Evolutionary conservation across 2,113 vertebrate genomes (phyloP).

Genomic region (Nibea albiflora): DNA sequence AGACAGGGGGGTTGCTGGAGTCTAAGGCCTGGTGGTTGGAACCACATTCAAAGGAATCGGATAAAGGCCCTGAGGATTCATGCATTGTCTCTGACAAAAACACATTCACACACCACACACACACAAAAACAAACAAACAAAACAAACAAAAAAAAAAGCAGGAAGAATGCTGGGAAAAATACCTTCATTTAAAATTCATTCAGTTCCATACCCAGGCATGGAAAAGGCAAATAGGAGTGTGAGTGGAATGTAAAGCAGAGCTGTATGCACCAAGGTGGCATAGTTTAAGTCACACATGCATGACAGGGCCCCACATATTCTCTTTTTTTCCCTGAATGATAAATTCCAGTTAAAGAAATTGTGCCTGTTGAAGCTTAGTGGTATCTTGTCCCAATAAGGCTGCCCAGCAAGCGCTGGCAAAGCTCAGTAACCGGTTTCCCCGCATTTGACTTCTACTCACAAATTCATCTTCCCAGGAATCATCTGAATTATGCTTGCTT

Average conservation of each 20-base stretch:
- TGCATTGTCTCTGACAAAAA: conserved; percentile 77
- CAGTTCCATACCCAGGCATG: conserved; percentile 78
- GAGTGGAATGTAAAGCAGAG: conserved; percentile 78
- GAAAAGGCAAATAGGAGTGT: conserved; percentile 74
- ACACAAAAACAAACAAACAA: conserved; percentile 23
- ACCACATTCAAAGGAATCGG: conserved; percentile 81
- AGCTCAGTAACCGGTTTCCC: conserved; percentile 24
- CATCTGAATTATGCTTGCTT: conserved; percentile 30
- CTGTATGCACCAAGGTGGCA: conserved; percentile 53
- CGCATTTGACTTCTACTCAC: conserved; percentile 29
- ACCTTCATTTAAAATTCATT: conserved; percentile 87
- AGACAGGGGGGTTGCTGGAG: conserved; percentile 55
- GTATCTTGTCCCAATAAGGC: conserved; percentile 29
- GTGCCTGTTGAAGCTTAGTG: conserved; percentile 35
- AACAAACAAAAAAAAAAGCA: conserved; percentile 43
- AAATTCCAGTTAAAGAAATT: conserved; percentile 48
- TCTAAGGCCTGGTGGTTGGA: conserved; percentile 75
- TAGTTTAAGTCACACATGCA: conserved; percentile 66
- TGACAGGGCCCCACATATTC: conserved; percentile 44
- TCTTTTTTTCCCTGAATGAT: conserved; percentile 32
- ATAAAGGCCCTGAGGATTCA: conserved; percentile 82
- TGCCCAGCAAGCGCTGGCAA: conserved; percentile 20
- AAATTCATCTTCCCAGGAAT: conserved; percentile 29
- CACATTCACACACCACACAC: too few relatives aligned
- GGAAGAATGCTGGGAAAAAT: conserved; percentile 74